These are phyloP conservation scores for Nemurella pictetii DNA, from an alignment of 2,888 invertebrate species.

Conservation along the genomic window DNA sequence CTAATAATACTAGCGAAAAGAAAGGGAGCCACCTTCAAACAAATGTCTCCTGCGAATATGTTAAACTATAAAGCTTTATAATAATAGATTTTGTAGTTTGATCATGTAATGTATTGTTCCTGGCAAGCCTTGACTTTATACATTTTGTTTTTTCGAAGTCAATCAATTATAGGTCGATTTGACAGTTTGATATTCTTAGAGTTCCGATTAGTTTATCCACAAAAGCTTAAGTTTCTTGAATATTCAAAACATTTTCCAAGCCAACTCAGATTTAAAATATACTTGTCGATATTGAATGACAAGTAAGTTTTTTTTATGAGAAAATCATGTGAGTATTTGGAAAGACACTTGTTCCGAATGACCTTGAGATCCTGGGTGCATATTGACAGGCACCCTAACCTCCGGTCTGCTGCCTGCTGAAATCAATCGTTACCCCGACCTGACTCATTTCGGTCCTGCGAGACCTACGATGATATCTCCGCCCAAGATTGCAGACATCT, in stretches of 20 bases:
- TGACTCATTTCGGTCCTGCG: too few relatives aligned
- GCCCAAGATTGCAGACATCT: too few relatives aligned
- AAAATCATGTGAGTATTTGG: background rate
- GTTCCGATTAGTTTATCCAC: background rate
- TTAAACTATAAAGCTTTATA: background rate
- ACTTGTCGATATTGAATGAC: background rate
- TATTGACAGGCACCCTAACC: too few relatives aligned
- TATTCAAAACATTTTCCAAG: background rate
- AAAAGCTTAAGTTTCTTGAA: background rate
- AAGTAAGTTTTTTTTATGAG: background rate
- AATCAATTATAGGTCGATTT: background rate
- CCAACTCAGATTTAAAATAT: background rate
- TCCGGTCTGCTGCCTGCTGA: too few relatives aligned
- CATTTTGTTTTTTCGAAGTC: background rate
- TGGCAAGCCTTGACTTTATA: background rate
- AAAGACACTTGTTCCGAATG: background rate
- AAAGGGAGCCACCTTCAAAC: background rate
- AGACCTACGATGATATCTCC: too few relatives aligned
- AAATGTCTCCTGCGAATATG: background rate
- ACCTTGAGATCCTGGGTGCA: too few relatives aligned
- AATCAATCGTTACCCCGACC: too few relatives aligned
- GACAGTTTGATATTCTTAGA: background rate
- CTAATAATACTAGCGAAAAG: background rate
- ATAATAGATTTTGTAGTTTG: background rate
- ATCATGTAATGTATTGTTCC: background rate